Evolutionary conservation across 2,888 invertebrate species (phyloP), one percentile per base, ranked within the genome.

Genomic region (Rambutsinella grinnellia): DNA sequence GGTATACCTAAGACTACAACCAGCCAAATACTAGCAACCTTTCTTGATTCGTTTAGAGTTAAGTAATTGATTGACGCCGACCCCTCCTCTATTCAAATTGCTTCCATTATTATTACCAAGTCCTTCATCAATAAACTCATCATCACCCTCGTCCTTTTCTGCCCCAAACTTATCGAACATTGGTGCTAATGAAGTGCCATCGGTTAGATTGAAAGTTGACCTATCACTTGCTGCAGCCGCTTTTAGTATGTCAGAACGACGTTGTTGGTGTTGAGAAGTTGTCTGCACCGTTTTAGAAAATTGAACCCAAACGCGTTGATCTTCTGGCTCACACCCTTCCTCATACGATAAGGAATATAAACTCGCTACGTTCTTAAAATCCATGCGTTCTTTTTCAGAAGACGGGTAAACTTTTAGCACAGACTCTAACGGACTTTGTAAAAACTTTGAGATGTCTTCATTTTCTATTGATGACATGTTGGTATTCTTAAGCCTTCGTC

Each of bases 81-180:
- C 26, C 19, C 36, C 49, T 57, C 72, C 36, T 65, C 65, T 65
- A 1, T 54, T 17, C 17, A 65, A 27, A 44, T 36, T 72, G 15
- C 24, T 80, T 17, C 81, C 78, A 10, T 80, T 79, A 26, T 77
- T 76, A 3, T 71, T 69, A 27, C 77, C 76, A 13, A 76, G 51
- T 60, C 26, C 72, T 68, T 57, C 79, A 26, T 71, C 75, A 63
- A 44, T 49, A 63, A 27, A 76, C 53, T 57, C 71, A 54, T 67
- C 56, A 36, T 54, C 60, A 47, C 44, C 21, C 15, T 70, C 62
- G 2, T 26, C 57, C 1, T 28, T 56, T 28, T 71, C 63, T 21
- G 54, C 26, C 8, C 23, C 62, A 49, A 36, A 53, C 24, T 21
- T 63, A 13, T 71, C 70, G 21, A 63, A 63, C 46, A 53, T 36